These are phyloP conservation scores for Ichneumoninae sp. DNA, from an alignment of 2,888 invertebrate species.

Conservation along the genomic window DNA sequence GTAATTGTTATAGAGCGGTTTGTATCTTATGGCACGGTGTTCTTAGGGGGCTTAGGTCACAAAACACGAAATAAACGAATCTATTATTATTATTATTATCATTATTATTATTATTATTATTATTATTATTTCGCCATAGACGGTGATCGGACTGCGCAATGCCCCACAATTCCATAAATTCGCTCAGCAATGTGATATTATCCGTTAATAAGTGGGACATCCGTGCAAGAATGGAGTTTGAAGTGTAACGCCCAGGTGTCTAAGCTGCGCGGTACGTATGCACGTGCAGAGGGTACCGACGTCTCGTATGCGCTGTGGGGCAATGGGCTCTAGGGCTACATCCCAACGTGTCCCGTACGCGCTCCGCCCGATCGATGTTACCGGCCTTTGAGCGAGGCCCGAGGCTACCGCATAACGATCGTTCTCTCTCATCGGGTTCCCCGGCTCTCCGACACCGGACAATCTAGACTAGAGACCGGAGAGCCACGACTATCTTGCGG, in stretches of 20 bases:
- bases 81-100: no score
- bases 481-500: conserved; percentile 24
- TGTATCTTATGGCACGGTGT: no score
- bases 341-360: conserved; percentile 32
- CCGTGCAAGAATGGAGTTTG: neutral
- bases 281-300: neutral
- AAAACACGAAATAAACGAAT: no score
- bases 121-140: neutral
- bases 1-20: no score
- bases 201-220: conserved; percentile 7
- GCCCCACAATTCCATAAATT: neutral
- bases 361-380: conserved; percentile 61
- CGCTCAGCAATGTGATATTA: neutral
- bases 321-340: conserved; percentile 14
- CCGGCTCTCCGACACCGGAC: conserved; percentile 41
- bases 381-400: conserved; percentile 59
- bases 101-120: neutral
- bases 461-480: conserved; percentile 43
- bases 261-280: neutral
- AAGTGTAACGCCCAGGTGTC: neutral
- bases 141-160: neutral
- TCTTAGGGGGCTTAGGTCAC: no score
- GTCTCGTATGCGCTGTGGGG: neutral
- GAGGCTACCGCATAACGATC: conserved; percentile 67
- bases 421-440: conserved; percentile 30